Evolutionary conservation across 1,140 invertebrate species (phyloP), one percentile per base, ranked within the genome.

Genomic region (Diorhabda carinulata): DNA sequence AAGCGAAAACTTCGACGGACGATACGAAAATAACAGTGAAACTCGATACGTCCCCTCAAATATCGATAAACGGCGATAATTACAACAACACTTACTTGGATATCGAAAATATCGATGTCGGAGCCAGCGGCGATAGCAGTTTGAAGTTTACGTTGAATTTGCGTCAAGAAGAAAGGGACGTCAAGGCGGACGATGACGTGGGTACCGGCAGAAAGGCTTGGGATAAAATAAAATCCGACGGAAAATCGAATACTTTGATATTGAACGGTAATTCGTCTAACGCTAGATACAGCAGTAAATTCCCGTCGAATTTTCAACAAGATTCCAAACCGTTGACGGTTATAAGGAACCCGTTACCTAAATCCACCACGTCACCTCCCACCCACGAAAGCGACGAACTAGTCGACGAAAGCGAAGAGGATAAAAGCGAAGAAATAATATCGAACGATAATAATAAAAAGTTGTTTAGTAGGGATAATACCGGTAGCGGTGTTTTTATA

Each of bases 401-500:
- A 0, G 73, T 72, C 10, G 74, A 73, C 43, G 69, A 72, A 43
- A 59, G 56, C 3, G 56, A 61, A 10, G 74, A 72, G 59, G 44
- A 70, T 3, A 74, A 72, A 60, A 65, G 72, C 9, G 75, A 77
- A 44, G 72, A 78, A 69, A 67, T 76, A 6, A 66, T 78, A 40
- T 69, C 73, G 5, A 74, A 77, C 58, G 67, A 78, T 41, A 70
- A 70, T 8, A 73, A 64, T 56, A 77, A 73, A 59, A 79, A 79
- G 61, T 40, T 75, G 3, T 76, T 77, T 45, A 79, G 78, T 59
- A 76, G 76, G 68, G 76, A 80, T 67, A 80, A 79, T 69, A 78
- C 74, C 5, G 77, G 75, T 60, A 78, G 73, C 64, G 88, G 88
- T 3, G 87, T 89, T 64, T 87, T 88, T 63, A 89, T 90, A 43